These are phyloP conservation scores for Mamestra brassicae DNA, from an alignment of 2,888 invertebrate genomes.

Conservation along the genomic window DNA sequence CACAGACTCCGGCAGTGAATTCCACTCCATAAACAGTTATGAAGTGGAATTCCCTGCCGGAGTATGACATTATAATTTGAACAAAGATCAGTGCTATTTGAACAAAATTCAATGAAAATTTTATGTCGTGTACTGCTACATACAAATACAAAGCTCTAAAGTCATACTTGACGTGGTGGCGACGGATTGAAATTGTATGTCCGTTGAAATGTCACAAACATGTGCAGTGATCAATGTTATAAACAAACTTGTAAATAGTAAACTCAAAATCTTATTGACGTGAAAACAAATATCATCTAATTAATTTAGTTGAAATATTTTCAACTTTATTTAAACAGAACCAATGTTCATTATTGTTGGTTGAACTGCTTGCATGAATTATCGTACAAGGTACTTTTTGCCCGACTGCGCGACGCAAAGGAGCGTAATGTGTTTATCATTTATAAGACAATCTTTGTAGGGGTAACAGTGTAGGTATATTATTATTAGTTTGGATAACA, in stretches of 20 bases:
- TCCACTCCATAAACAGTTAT: no score
- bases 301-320: not conserved
- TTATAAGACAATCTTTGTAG: not conserved
- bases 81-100: no score
- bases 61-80: no score
- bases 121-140: no score
- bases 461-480: no score
- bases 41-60: no score
- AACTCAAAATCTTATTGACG: not conserved
- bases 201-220: not conserved
- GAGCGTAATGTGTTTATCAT: not conserved
- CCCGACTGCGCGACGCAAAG: not conserved
- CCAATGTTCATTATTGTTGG: constrained; percentile 5
- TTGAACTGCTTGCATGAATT: not conserved
- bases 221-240: constrained; percentile 1
- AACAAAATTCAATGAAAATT: no score
- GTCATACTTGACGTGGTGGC: no score
- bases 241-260: constrained; percentile 30
- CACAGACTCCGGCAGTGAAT: no score
- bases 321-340: not conserved
- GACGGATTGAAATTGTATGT: no score
- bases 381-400: not conserved
- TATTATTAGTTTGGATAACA: no score
- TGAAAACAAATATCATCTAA: not conserved
- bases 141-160: no score